A percentile compares a stretch with the other conserved stretches of the same genome.
Evolutionary conservation across 2,888 invertebrate species (phyloP).

Genomic region (Gortyna flavago): DNA sequence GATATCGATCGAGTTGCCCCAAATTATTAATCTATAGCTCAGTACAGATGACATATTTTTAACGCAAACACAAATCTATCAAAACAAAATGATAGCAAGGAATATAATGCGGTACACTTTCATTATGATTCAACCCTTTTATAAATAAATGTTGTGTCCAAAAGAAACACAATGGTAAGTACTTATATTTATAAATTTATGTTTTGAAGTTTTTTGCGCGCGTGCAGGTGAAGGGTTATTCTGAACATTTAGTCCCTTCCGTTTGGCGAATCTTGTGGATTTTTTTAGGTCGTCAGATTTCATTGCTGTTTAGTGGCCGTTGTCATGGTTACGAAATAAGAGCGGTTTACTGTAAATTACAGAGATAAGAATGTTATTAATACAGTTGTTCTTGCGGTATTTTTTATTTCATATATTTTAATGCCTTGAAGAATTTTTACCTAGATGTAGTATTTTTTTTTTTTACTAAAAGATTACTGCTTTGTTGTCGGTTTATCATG

Average conservation of each 20-base stretch:
- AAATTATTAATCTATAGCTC: no score
- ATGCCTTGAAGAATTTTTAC: background rate
- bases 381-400: background rate
- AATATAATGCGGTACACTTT: constrained; percentile 56
- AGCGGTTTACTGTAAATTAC: constrained; percentile 16
- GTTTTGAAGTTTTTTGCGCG: constrained; percentile 60
- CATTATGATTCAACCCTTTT: constrained; percentile 63
- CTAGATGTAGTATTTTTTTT: background rate
- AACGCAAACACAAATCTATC: no score
- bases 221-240: constrained; percentile 63
- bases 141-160: constrained; percentile 60
- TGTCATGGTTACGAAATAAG: constrained; percentile 15
- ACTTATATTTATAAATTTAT: constrained; percentile 69
- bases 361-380: constrained; percentile 26
- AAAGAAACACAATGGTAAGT: constrained; percentile 65
- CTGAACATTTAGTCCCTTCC: constrained; percentile 71
- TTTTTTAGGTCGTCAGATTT: constrained; percentile 45
- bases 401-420: background rate
- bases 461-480: background rate
- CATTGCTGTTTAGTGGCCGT: constrained; percentile 33
- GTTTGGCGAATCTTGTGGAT: constrained; percentile 51
- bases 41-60: no score
- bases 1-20: no score
- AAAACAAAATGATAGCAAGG: constrained; percentile 41
- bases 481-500: background rate